Evolutionary conservation across 1,140 invertebrate species (phyloP).

Genomic region (Monomorium pharaonis): DNA sequence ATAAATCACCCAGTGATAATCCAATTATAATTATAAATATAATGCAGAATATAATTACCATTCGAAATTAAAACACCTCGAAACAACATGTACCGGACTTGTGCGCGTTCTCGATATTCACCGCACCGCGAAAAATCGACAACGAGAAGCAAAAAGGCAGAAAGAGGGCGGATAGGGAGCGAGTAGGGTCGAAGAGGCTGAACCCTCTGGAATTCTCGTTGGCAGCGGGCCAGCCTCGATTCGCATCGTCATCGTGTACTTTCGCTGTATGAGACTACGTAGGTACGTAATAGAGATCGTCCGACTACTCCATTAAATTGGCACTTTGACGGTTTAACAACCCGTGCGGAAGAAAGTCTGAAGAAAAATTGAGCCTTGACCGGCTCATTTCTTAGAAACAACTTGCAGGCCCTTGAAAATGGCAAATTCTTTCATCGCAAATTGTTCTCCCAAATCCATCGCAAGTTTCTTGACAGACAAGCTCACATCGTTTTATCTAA

Average conservation of each 20-base stretch:
- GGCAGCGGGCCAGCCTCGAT: conserved; percentile 60
- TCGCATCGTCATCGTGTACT: conserved; percentile 67
- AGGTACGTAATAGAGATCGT: conserved; percentile 65
- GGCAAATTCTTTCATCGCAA: neutral
- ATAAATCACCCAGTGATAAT: neutral
- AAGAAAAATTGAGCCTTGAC: conserved; percentile 12
- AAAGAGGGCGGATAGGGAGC: conserved; percentile 8
- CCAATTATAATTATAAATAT: neutral
- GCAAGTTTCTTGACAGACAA: neutral
- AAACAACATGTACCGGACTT: neutral
- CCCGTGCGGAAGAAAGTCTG: neutral
- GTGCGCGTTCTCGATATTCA: conserved; percentile 38
- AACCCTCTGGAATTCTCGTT: conserved; percentile 59
- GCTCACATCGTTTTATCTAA: neutral
- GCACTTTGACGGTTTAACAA: conserved; percentile 28
- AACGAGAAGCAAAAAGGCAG: conserved; percentile 34
- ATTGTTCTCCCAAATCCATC: neutral
- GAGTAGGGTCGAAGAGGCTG: conserved; percentile 57
- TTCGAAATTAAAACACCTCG: neutral
- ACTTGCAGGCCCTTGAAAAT: neutral
- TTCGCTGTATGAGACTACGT: conserved; percentile 22
- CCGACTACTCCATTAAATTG: conserved; percentile 54
- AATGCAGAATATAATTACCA: neutral
- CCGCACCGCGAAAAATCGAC: conserved; percentile 47
- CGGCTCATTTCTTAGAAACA: neutral